phyloP scores from a whole-genome alignment of 2,888 invertebrate species.

The Callinectes sapidus region DNA sequence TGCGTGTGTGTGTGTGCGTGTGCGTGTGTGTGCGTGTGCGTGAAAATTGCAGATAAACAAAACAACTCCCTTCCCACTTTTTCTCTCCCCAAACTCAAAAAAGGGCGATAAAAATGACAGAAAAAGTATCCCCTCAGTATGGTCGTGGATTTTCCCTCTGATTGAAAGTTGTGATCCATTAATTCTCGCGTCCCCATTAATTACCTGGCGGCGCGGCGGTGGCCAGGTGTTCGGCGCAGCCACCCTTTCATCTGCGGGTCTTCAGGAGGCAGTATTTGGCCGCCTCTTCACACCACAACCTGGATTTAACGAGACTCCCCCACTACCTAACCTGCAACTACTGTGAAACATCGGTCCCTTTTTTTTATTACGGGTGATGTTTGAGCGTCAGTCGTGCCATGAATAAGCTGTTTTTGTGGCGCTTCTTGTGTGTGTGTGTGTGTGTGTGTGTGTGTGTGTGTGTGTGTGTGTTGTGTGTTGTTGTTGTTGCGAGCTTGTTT shows the following conservation, averaged over 20 bases:
- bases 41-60: background rate
- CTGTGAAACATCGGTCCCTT: background rate
- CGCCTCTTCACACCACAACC: slow-evolving; percentile 11
- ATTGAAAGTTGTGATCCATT: background rate
- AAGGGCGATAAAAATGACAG: background rate
- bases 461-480: slow-evolving; percentile 42
- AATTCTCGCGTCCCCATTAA: background rate
- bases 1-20: background rate
- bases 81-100: background rate
- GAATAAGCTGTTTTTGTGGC: background rate
- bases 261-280: slow-evolving; percentile 18
- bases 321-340: background rate
- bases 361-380: background rate
- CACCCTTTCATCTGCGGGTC: background rate
- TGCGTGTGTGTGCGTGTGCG: background rate
- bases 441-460: slow-evolving; percentile 44
- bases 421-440: slow-evolving; percentile 35
- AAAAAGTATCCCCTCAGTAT: background rate
- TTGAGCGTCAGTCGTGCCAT: background rate
- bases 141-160: background rate
- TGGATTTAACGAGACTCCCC: background rate
- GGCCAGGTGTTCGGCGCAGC: background rate
- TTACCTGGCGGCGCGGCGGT: background rate
- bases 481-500: background rate
- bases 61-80: too few relatives aligned